Evolutionary conservation across 2,113 vertebrate species (phyloP).

Genomic region (Raja brachyura): DNA sequence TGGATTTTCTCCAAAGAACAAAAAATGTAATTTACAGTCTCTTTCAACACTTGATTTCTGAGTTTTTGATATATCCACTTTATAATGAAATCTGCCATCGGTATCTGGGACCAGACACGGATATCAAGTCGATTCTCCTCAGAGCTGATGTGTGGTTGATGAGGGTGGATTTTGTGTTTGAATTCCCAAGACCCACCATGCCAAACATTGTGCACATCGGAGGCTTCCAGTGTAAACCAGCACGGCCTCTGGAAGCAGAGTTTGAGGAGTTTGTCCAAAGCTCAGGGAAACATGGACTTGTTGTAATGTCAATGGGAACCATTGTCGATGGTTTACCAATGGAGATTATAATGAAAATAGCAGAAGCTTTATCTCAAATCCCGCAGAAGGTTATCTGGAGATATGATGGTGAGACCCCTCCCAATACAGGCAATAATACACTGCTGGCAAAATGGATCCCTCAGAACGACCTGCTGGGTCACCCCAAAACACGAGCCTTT

Average conservation of each 20-base stretch:
- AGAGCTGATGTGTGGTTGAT: slow-evolving; percentile 40
- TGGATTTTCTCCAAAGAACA: slow-evolving; percentile 51
- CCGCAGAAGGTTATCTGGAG: slow-evolving; percentile 65
- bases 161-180: slow-evolving; percentile 11
- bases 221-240: slow-evolving; percentile 52
- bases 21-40: slow-evolving; percentile 47
- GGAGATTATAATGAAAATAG: slow-evolving; percentile 52
- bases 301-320: slow-evolving; percentile 61
- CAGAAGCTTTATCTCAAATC: slow-evolving; percentile 47
- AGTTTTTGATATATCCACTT: slow-evolving; percentile 42
- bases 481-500: slow-evolving; percentile 55
- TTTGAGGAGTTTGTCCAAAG: slow-evolving; percentile 60
- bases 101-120: slow-evolving; percentile 54
- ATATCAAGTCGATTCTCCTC: slow-evolving; percentile 55
- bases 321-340: slow-evolving; percentile 52
- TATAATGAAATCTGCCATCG: slow-evolving; percentile 49
- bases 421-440: slow-evolving; percentile 52
- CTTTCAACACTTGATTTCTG: slow-evolving; percentile 47
- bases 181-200: slow-evolving; percentile 13
- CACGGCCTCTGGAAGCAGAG: slow-evolving; percentile 52
- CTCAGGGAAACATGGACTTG: slow-evolving; percentile 60
- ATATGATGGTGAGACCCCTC: slow-evolving; percentile 49
- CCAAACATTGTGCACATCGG: slow-evolving; percentile 12
- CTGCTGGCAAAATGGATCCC: slow-evolving; percentile 52
- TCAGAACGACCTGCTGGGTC: slow-evolving; percentile 61